Base-by-base conservation (phyloP, 2,797 vertebrate genomes). In the Odontamblyopus lacepedii region DNA sequence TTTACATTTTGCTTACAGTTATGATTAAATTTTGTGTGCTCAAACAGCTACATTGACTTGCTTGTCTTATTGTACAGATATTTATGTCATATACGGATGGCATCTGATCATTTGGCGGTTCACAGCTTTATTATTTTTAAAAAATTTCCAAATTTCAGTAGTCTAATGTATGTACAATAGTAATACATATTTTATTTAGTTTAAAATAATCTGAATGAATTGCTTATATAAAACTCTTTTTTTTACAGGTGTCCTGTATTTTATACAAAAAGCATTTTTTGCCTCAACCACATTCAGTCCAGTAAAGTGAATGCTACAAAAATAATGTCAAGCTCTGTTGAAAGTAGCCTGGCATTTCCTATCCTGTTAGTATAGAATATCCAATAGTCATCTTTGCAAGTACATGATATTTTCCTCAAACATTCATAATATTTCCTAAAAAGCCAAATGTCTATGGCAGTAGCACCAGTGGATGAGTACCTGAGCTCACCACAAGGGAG, bases 401-500 rank as follows among this genome's bases (percentile, higher is more conserved):
- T 27, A 60, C 27, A 29, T 12, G 6, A 60, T 23, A 15, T 11
- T 51, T 69, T 62, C 59, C 51, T 74, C 57, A 57, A 13, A 51
- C 6, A 6, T 65, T 26, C 38, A 61, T n/a, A 67, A 48, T 53
- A 50, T 19, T 73, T 23, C 55, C 5, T 32, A 13, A 26, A 35
- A 69, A 32, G 38, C 15, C 16, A 53, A 19, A 57, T 4, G 30
- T 66, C 35, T 41, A 74, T 13, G 27, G 67, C 53, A 38, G 12
- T 41, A 56, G 67, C 70, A 77, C 53, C 64, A 57, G 29, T 67
- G 18, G 38, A 41, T 57, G 73, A 85, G 56, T 69, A 76, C 56
- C 65, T 13, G n/a, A 62, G 51, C 32, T 59, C 63, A 67, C 76
- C 77, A 78, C 51, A 19, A 81, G 77, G 57, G 64, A 72, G 56